Conservation (phyloP, 1,140 invertebrate species). For the Rhizoglyphus robini region DNA sequence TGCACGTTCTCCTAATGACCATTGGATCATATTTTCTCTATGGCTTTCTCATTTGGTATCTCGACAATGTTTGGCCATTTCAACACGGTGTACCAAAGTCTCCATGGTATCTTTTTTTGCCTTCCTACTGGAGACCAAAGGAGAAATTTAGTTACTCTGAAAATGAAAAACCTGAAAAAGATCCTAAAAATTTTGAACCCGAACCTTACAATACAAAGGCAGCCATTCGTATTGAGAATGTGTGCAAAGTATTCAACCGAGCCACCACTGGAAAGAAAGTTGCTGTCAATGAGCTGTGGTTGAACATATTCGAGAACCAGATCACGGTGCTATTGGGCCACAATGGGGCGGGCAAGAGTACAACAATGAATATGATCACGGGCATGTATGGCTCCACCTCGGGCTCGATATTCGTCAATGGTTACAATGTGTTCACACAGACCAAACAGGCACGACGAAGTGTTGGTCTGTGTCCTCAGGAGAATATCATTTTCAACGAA, state of each 20-base stretch:
- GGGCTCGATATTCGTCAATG: slow-evolving; percentile 54
- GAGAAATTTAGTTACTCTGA: slow-evolving; percentile 8
- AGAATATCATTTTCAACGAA: slow-evolving; percentile 25
- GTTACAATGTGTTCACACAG: slow-evolving; percentile 46
- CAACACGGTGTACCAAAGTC: slow-evolving; percentile 42
- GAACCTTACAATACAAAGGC: slow-evolving; percentile 36
- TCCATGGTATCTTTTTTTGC: slow-evolving; percentile 37
- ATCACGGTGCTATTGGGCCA: slow-evolving; percentile 50
- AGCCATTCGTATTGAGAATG: slow-evolving; percentile 41
- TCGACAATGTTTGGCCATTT: slow-evolving; percentile 31
- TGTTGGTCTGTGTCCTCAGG: slow-evolving; percentile 23
- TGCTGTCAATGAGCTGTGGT: slow-evolving; percentile 42
- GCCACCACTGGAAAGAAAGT: no score
- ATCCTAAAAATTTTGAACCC: slow-evolving; percentile 33
- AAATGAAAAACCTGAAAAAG: background rate
- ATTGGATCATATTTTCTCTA: slow-evolving; percentile 24
- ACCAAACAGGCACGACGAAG: slow-evolving; percentile 26
- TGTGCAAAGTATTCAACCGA: slow-evolving; percentile 38
- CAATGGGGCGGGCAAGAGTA: slow-evolving; percentile 52
- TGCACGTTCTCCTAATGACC: slow-evolving; percentile 22
- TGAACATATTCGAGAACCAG: slow-evolving; percentile 46
- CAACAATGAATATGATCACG: slow-evolving; percentile 62
- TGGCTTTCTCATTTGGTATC: slow-evolving; percentile 28
- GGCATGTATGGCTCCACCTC: slow-evolving; percentile 44
- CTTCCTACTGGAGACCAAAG: slow-evolving; percentile 39